Evolutionary conservation across 1,140 invertebrate genomes (phyloP).

Genomic region (Pseudachorutes palmiensis): DNA sequence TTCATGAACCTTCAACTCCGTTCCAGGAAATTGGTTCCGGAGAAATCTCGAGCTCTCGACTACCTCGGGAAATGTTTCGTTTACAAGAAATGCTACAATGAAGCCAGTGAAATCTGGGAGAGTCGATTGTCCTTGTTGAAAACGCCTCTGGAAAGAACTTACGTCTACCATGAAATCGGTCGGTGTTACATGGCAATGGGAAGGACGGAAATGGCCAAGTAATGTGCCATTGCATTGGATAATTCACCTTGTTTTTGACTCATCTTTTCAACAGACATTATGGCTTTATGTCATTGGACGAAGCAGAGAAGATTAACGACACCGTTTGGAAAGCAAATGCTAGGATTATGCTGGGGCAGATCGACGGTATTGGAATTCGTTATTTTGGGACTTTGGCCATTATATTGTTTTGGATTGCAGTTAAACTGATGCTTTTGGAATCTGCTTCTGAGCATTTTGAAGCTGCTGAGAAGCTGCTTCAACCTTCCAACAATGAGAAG

Average conservation of each 20-base stretch:
- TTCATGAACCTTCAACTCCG: neutral
- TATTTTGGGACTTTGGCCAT: neutral
- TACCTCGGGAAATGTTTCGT: slow-evolving; percentile 26
- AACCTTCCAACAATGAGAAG: slow-evolving; percentile 20
- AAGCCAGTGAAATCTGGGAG: slow-evolving; percentile 37
- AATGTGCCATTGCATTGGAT: neutral
- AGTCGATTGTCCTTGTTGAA: slow-evolving; percentile 25
- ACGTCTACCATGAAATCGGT: slow-evolving; percentile 36
- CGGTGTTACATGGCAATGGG: slow-evolving; percentile 30
- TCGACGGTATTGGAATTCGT: slow-evolving; percentile 25
- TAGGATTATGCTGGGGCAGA: slow-evolving; percentile 29
- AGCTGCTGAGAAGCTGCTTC: slow-evolving; percentile 23
- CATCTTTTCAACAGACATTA: slow-evolving; percentile 33
- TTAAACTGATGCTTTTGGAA: slow-evolving; percentile 29
- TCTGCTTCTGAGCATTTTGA: slow-evolving; percentile 22
- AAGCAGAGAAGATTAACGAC: slow-evolving; percentile 32
- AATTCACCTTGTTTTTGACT: neutral
- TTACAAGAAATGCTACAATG: slow-evolving; percentile 28
- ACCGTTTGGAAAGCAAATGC: slow-evolving; percentile 36
- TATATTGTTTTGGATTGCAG: slow-evolving; percentile 19
- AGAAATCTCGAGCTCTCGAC: slow-evolving; percentile 31
- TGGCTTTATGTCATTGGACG: slow-evolving; percentile 31
- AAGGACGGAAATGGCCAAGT: neutral
- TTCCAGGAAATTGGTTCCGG: slow-evolving; percentile 24
- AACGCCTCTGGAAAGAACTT: slow-evolving; percentile 31